Percentiles rank a stretch among this genome's conserved stretches.
These are phyloP conservation scores for Ophioninae sp. DNA, from an alignment of 2,888 invertebrate species.

Conservation along the genomic window DNA sequence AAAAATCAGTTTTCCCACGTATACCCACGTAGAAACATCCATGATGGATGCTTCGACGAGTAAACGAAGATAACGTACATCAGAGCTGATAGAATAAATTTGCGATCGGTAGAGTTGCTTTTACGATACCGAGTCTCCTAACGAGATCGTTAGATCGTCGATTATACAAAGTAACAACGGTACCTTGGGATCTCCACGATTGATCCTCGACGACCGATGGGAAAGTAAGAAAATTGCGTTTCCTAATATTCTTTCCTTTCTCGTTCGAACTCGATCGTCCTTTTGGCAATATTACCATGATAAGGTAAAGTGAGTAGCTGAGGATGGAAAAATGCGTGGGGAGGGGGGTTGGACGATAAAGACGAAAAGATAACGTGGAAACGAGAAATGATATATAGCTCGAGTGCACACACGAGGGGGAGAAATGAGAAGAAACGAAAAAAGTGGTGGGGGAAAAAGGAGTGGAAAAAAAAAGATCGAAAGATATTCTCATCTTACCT, in stretches of 20 bases:
- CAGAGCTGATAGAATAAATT: slow-evolving; percentile 75
- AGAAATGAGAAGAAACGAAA: slow-evolving; percentile 41
- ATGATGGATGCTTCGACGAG: too few species aligned
- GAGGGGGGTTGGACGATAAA: slow-evolving; percentile 1
- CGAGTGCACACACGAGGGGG: slow-evolving; percentile 31
- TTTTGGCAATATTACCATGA: too few species aligned
- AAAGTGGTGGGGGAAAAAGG: slow-evolving; percentile 22
- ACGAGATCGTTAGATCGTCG: slow-evolving; percentile 53
- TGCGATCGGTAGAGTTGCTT: slow-evolving; percentile 69
- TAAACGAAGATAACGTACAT: slow-evolving; percentile 19
- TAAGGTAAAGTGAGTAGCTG: too few species aligned
- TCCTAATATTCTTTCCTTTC: too few species aligned
- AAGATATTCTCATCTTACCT: slow-evolving; percentile 65
- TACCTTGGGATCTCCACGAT: slow-evolving; percentile 52
- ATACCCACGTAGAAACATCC: too few species aligned
- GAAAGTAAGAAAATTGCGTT: slow-evolving; percentile 44
- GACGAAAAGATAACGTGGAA: slow-evolving; percentile 30
- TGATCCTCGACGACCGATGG: slow-evolving; percentile 47
- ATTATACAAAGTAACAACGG: slow-evolving; percentile 38
- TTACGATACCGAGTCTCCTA: slow-evolving; percentile 47
- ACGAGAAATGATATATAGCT: slow-evolving; percentile 48
- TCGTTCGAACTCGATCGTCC: too few species aligned
- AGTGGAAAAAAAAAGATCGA: slow-evolving; percentile 42
- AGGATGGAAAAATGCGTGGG: slow-evolving; percentile 4
- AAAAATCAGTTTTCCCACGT: too few species aligned